phyloP scores from a whole-genome alignment of 2,113 vertebrate species.

The Cisticola juncidis region DNA sequence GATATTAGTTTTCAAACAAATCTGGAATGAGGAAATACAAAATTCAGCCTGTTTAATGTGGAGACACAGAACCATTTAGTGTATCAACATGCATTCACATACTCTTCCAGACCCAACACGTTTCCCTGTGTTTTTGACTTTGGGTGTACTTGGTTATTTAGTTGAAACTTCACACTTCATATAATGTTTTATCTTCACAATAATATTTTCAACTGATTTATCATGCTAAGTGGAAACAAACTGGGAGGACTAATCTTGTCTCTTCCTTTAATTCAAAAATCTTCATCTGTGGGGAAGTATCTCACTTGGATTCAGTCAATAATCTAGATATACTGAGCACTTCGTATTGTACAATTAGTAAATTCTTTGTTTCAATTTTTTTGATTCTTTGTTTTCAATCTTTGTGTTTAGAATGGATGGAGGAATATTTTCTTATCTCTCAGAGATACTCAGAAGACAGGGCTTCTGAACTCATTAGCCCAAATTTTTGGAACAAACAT shows the following conservation, averaged over 20 bases:
- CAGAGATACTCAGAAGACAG: background rate
- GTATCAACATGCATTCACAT: fast-evolving
- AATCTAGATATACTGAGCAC: background rate
- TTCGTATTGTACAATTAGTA: background rate
- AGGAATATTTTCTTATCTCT: background rate
- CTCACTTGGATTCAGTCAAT: background rate
- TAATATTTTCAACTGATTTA: background rate
- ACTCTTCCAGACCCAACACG: fast-evolving
- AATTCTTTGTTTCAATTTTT: background rate
- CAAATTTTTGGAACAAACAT: background rate
- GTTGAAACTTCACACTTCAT: background rate
- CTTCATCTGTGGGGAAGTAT: background rate
- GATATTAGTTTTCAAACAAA: background rate
- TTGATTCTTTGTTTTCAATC: too few species aligned
- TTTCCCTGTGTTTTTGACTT: background rate
- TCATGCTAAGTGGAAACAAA: background rate
- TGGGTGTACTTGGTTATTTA: background rate
- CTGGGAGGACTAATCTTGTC: background rate
- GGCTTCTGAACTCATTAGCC: background rate
- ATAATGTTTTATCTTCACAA: background rate
- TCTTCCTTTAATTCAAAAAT: background rate
- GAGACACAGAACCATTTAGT: fast-evolving
- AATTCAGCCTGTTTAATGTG: background rate
- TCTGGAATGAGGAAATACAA: background rate
- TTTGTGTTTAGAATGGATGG: background rate